Evolutionary conservation across 1,140 invertebrate genomes (phyloP).

Genomic region (Lasaia peninsularis): DNA sequence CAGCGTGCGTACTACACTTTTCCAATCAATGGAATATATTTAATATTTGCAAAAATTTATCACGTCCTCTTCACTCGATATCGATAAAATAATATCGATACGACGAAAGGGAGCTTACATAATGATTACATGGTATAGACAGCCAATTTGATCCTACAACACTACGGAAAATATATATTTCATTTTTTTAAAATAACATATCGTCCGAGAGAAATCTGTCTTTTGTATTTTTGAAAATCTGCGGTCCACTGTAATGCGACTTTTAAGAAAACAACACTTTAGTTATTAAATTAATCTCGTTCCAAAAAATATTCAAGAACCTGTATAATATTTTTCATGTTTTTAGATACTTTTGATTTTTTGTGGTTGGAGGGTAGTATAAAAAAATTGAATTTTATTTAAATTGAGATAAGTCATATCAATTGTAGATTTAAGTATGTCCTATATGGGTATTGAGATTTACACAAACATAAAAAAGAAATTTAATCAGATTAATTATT

Average conservation of each 20-base stretch:
- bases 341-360: too few relatives aligned
- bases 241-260: constrained; percentile 3
- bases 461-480: too few relatives aligned
- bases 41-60: constrained; percentile 8
- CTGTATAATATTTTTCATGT: too few relatives aligned
- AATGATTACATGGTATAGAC: constrained; percentile 30
- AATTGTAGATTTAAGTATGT: too few relatives aligned
- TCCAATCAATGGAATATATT: constrained; percentile 27
- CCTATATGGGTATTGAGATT: too few relatives aligned
- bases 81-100: constrained; percentile 13
- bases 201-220: background rate
- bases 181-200: background rate
- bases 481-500: too few relatives aligned
- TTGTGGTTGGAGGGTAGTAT: too few relatives aligned
- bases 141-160: constrained; percentile 49
- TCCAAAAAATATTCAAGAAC: too few relatives aligned
- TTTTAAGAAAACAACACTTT: background rate
- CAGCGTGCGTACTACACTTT: constrained; percentile 58
- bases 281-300: too few relatives aligned
- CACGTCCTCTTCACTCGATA: constrained; percentile 7
- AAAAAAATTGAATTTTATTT: too few relatives aligned
- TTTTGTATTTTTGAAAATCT: constrained; percentile 6
- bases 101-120: constrained; percentile 9
- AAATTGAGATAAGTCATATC: too few relatives aligned
- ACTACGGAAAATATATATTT: constrained; percentile 31